Evolutionary conservation across 2,797 vertebrate genomes (phyloP).

Genomic region (Siniperca undulata): DNA sequence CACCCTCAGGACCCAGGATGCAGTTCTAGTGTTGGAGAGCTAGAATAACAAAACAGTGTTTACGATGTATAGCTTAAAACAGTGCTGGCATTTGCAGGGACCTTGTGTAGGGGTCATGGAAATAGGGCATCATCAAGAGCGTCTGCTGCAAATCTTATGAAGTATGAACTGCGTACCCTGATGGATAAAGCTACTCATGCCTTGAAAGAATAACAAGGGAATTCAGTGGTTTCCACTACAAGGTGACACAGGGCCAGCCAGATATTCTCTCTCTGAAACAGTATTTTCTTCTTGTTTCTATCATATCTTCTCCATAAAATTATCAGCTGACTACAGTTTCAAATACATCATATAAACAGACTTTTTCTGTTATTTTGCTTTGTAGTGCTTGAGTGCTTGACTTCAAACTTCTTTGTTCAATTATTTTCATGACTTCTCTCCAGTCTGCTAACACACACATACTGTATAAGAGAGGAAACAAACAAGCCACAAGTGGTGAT

Average conservation of each 20-base stretch:
- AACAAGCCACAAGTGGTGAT: too few relatives aligned
- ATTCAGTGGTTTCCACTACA: background rate
- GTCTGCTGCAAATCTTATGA: background rate
- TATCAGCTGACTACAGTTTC: background rate
- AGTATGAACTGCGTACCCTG: background rate
- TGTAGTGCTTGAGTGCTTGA: too few relatives aligned
- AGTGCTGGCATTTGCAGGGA: background rate
- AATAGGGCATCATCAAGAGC: constrained; percentile 2
- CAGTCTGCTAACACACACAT: too few relatives aligned
- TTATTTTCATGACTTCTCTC: too few relatives aligned
- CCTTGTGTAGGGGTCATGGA: background rate
- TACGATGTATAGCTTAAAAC: background rate
- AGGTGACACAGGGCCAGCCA: background rate
- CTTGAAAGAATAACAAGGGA: background rate
- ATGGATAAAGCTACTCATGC: background rate
- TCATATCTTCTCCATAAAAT: background rate
- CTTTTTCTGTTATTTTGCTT: background rate
- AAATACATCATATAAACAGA: background rate
- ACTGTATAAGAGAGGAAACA: too few relatives aligned
- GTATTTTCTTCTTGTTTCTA: background rate
- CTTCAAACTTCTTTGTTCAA: too few relatives aligned
- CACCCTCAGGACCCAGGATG: background rate
- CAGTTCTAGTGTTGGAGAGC: background rate
- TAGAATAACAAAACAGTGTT: constrained; percentile 19
- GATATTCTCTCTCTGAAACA: background rate